Evolutionary conservation across 2,797 vertebrate genomes (phyloP).

Genomic region (Spinus pinus): DNA sequence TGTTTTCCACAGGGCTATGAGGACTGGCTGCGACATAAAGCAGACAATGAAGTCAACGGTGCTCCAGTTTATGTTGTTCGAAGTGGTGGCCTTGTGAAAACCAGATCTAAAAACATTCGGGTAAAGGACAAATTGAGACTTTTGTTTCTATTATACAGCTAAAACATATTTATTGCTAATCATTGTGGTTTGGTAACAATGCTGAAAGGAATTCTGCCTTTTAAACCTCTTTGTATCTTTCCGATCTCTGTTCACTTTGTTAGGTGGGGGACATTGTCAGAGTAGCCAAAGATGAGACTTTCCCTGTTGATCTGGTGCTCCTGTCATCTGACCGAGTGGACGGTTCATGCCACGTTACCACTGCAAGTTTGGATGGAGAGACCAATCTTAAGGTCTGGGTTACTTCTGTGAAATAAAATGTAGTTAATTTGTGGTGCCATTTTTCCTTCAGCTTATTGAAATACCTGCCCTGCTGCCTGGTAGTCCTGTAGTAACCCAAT

Average conservation of each 20-base stretch:
- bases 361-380: slow-evolving; percentile 95
- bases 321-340: slow-evolving; percentile 91
- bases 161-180: neutral
- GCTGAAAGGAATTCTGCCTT: neutral
- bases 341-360: slow-evolving; percentile 96
- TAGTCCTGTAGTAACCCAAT: neutral
- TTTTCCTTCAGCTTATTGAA: neutral
- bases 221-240: neutral
- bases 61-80: slow-evolving; percentile 96
- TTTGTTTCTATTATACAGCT: neutral
- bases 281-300: slow-evolving; percentile 99
- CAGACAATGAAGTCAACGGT: slow-evolving; percentile 97
- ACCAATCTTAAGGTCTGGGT: slow-evolving; percentile 92
- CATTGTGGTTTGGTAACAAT: neutral
- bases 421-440: neutral
- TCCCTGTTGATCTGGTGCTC: slow-evolving; percentile 92
- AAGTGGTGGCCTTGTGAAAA: slow-evolving; percentile 97
- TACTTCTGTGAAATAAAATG: neutral
- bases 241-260: neutral
- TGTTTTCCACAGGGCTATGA: slow-evolving; percentile 87
- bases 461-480: fast-evolving
- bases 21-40: slow-evolving; percentile 97
- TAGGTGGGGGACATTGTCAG: slow-evolving; percentile 99
- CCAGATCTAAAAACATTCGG: slow-evolving; percentile 96
- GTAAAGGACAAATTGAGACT: slow-evolving; percentile 60